Conservation (phyloP, 2,113 vertebrate genomes). For the Aldabrachelys gigantea region DNA sequence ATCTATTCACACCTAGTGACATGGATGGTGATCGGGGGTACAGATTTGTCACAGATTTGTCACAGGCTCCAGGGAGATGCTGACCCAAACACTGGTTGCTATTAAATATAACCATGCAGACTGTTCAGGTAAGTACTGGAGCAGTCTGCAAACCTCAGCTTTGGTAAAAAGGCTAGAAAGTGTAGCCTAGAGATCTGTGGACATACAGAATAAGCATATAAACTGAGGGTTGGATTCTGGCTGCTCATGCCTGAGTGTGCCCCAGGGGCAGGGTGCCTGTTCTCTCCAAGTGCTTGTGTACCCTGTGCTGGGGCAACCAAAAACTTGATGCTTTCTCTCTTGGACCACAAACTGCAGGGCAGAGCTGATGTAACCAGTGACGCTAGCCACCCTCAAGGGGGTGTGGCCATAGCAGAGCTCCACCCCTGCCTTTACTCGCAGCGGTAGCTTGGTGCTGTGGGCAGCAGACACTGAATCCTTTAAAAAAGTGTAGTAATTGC, state of each 20-base stretch:
- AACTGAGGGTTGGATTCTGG: not conserved
- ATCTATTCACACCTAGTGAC: not conserved
- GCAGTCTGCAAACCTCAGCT: accelerated
- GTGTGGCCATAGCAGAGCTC: not conserved
- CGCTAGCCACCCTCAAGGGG: not conserved
- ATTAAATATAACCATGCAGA: accelerated
- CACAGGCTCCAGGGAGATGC: accelerated
- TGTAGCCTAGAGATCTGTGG: not conserved
- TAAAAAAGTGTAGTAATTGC: not conserved
- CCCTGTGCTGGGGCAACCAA: not conserved
- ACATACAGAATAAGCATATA: not conserved
- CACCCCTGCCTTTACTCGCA: not conserved
- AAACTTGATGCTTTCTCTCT: not conserved
- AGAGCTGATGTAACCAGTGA: not conserved
- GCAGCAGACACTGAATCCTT: not conserved
- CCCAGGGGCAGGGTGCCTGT: not conserved
- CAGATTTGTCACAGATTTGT: not conserved
- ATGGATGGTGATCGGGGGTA: not conserved
- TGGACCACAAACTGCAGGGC: not conserved
- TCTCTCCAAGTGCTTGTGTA: not conserved
- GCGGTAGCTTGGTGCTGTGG: not conserved
- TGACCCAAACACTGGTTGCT: not conserved
- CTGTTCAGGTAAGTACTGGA: accelerated
- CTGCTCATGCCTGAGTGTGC: not conserved
- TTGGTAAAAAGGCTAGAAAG: not conserved